A percentile compares a stretch with the other conserved stretches of the same genome.
Evolutionary conservation across 2,113 vertebrate genomes (phyloP).

Genomic region (Thomomys bottae): DNA sequence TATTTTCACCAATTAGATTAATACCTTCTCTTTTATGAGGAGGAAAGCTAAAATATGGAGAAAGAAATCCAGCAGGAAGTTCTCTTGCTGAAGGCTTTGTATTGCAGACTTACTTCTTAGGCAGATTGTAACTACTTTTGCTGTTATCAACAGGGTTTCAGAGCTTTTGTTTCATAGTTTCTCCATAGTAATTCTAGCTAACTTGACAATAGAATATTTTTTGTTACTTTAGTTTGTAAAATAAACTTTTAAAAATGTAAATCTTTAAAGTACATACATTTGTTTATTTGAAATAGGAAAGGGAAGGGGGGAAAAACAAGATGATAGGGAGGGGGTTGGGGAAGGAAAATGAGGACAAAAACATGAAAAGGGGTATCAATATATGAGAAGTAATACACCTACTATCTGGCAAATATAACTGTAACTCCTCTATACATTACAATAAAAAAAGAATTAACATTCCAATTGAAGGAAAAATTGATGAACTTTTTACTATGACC

Average conservation of each 20-base stretch:
- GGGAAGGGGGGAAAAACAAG: too few species aligned
- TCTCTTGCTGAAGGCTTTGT: not conserved
- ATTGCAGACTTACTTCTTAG: not conserved
- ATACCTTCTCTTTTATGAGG: not conserved
- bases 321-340: too few species aligned
- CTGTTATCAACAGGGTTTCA: not conserved
- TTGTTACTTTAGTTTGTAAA: not conserved
- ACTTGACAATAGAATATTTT: conserved; percentile 5
- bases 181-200: not conserved
- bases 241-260: conserved; percentile 1
- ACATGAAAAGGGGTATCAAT: too few species aligned
- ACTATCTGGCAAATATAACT: too few species aligned
- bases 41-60: not conserved
- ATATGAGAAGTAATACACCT: too few species aligned
- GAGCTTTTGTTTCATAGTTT: not conserved
- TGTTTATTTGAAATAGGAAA: too few species aligned
- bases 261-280: not conserved
- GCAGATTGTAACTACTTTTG: not conserved
- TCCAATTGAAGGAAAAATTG: too few species aligned
- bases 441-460: too few species aligned
- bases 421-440: too few species aligned
- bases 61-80: not conserved
- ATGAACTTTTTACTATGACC: too few species aligned
- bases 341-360: too few species aligned
- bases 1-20: conserved; percentile 9